phyloP scores from a whole-genome alignment of 92 coral and sea anemone species.

The Parazoanthus swiftii region DNA sequence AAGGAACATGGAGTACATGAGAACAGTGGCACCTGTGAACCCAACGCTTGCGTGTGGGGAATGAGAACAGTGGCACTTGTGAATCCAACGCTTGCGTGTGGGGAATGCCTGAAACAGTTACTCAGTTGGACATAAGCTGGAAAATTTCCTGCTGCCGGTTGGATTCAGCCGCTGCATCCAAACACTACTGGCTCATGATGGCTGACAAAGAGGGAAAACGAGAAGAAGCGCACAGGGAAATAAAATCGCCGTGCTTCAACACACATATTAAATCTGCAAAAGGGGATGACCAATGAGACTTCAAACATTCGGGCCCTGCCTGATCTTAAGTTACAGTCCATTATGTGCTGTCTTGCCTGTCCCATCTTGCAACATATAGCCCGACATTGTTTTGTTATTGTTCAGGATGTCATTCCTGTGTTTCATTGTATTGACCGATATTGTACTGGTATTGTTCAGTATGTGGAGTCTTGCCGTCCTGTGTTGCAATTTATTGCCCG shows the following conservation, averaged over 20 bases:
- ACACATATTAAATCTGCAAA: constrained; percentile 36
- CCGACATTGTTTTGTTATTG: background rate
- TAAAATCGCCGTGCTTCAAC: constrained; percentile 1
- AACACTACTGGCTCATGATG: background rate
- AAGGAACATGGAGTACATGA: background rate
- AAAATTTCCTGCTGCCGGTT: background rate
- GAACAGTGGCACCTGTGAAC: background rate
- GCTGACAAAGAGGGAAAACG: background rate
- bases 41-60: background rate
- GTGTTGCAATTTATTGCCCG: background rate
- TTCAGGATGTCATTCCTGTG: background rate
- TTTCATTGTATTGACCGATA: background rate
- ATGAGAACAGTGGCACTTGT: background rate
- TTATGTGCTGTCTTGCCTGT: background rate
- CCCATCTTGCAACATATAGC: background rate
- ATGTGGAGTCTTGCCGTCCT: background rate
- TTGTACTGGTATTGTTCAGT: background rate
- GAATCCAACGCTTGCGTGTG: background rate
- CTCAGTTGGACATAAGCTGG: background rate
- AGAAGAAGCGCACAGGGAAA: constrained; percentile 12
- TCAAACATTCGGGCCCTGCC: background rate
- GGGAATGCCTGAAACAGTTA: background rate
- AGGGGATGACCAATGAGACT: constrained; percentile 45
- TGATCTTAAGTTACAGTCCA: background rate
- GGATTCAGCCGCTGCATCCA: background rate